Evolutionary conservation across 2,888 invertebrate species (phyloP).

Genomic region (Drosophila bunnanda): DNA sequence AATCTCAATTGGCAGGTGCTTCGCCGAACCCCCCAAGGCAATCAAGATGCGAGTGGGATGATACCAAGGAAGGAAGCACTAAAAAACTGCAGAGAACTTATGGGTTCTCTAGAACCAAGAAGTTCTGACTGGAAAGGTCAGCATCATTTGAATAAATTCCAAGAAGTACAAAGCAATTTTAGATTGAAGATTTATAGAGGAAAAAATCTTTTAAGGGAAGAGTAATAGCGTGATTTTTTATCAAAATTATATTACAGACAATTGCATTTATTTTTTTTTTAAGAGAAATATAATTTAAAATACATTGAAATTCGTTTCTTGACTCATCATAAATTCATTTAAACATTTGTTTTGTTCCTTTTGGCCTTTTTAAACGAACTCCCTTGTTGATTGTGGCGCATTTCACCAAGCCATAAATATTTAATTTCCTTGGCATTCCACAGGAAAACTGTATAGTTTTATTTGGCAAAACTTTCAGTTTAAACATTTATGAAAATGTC

Average conservation of each 20-base stretch:
- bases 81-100: not conserved
- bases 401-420: conserved; percentile 13
- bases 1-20: conserved; percentile 33
- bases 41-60: conserved; percentile 9
- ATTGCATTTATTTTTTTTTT: not conserved
- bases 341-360: not conserved
- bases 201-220: accelerated
- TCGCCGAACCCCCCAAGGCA: not conserved
- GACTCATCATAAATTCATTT: conserved; percentile 7
- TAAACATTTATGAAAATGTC: conserved; percentile 17
- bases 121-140: not conserved
- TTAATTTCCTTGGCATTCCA: conserved; percentile 10
- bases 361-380: not conserved
- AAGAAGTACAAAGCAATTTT: too few relatives aligned
- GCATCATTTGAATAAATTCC: conserved; percentile 1
- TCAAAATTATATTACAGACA: not conserved
- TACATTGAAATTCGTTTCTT: not conserved
- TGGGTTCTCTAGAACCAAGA: not conserved
- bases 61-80: not conserved
- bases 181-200: not conserved
- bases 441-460: not conserved
- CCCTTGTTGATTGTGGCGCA: conserved; percentile 12
- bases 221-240: not conserved
- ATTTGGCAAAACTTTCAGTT: not conserved
- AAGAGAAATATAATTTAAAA: not conserved